Percentiles rank a stretch among this genome's conserved stretches.
Evolutionary conservation across 1,140 invertebrate species (phyloP).

Genomic region (Metaphire vulgaris): DNA sequence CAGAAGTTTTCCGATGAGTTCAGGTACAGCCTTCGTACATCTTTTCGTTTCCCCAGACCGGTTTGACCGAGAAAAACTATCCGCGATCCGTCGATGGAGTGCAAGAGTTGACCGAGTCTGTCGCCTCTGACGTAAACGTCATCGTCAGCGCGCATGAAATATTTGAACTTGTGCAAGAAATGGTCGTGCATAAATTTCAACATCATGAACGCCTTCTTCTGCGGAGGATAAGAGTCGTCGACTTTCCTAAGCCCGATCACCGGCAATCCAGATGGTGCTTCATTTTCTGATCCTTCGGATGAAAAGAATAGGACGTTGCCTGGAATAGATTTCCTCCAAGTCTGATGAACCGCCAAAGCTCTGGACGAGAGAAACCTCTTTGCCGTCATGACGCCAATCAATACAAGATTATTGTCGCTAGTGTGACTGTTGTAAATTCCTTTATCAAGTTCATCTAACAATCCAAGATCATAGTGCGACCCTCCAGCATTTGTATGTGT

Average conservation of each 20-base stretch:
- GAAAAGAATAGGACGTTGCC: conserved; percentile 87
- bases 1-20: conserved; percentile 96
- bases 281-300: conserved; percentile 63
- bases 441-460: no score
- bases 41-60: conserved; percentile 65
- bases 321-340: conserved; percentile 74
- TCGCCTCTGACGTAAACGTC: conserved; percentile 90
- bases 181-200: conserved; percentile 95
- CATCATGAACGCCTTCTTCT: conserved; percentile 98
- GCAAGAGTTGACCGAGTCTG: conserved; percentile 73
- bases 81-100: conserved; percentile 80
- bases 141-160: conserved; percentile 95
- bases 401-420: conserved; percentile 41
- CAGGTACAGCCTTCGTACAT: conserved; percentile 82
- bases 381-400: conserved; percentile 94
- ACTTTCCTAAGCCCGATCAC: conserved; percentile 17
- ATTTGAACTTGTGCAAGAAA: conserved; percentile 83
- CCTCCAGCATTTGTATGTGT: no score
- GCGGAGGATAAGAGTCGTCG: conserved; percentile 86
- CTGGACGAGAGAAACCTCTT: conserved; percentile 77
- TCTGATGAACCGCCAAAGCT: conserved; percentile 79
- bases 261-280: conserved; percentile 11
- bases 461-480: no score
- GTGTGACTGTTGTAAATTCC: no score
- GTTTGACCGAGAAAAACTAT: conserved; percentile 65